Evolutionary conservation across 2,113 vertebrate genomes (phyloP), one percentile per base, ranked within the genome.

Genomic region (Kryptolebias marmoratus): DNA sequence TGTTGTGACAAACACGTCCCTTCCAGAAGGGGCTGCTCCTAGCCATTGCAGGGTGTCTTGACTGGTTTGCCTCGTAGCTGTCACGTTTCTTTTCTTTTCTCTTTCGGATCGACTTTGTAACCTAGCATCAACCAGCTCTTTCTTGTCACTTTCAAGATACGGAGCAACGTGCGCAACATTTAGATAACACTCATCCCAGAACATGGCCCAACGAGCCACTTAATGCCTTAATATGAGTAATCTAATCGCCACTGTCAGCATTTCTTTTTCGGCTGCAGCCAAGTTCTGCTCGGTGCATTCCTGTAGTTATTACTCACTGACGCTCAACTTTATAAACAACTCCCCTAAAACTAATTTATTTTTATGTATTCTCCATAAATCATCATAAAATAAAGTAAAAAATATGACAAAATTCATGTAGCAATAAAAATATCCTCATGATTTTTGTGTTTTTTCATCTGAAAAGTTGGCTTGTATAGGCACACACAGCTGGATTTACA

Each of bases 191-290:
- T 36, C 39, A 45, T 44, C 32, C 18, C 1, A n/a, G 39, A 14
- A 61, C 58, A 27, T n/a, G 18, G 18, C 36, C 1, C 18, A 42
- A 42, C n/a, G 27, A 44, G n/a, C 8, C 39, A 14, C 6, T 44
- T 61, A 61, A 61, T 61, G 58, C n/a, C n/a, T 61, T 28, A 45
- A 61, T 62, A 30, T 48, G 60, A 30, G 27, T 48, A 30, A 65
- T 36, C 11, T 52, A 52, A 32, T 65, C 63, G 22, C 31, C 11
- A 39, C 31, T 39, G 48, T 65, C 63, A 52, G 31, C 11, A 64
- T 32, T 12, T 13, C 18, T 52, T 53, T n/a, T 18, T 14, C 11
- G 9, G 63, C 30, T 64, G 11, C 48, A 52, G 31, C 63, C 62
- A 64, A 31, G 11, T 28, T 12, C 58, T 27, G n/a, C 36, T 60